phyloP scores from a whole-genome alignment of 2,888 invertebrate genomes.

The Alsophila aescularia region DNA sequence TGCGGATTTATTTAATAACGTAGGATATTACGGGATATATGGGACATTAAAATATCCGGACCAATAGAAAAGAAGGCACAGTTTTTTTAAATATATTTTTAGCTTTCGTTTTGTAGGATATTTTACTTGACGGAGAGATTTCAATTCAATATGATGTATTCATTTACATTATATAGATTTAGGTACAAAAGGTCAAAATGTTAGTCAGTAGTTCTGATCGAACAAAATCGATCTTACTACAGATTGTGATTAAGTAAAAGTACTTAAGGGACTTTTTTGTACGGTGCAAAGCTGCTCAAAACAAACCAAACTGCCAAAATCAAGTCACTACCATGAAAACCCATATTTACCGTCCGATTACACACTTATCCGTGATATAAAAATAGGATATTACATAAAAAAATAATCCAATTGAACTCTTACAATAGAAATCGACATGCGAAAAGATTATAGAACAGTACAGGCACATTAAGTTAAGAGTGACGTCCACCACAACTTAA shows the following conservation, averaged over 20 bases:
- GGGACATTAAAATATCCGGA: constrained; percentile 15
- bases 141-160: too few relatives aligned
- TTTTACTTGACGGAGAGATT: too few relatives aligned
- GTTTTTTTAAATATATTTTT: neutral
- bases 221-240: too few relatives aligned
- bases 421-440: constrained; percentile 37
- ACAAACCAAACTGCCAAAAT: neutral
- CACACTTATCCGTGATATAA: constrained; percentile 9
- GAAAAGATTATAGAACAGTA: constrained; percentile 31
- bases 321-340: constrained; percentile 1
- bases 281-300: too few relatives aligned
- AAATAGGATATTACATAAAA: neutral
- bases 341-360: constrained; percentile 14
- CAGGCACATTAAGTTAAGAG: neutral
- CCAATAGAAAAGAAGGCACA: neutral
- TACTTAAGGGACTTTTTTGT: too few relatives aligned
- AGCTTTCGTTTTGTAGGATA: neutral
- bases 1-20: constrained; percentile 27
- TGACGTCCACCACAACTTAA: too few relatives aligned
- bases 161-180: too few relatives aligned
- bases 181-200: too few relatives aligned
- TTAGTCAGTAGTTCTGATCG: too few relatives aligned
- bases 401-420: constrained; percentile 38
- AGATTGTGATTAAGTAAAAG: too few relatives aligned
- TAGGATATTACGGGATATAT: constrained; percentile 17